Conservation (phyloP, 2,113 vertebrate species). For the Turnix velox region DNA sequence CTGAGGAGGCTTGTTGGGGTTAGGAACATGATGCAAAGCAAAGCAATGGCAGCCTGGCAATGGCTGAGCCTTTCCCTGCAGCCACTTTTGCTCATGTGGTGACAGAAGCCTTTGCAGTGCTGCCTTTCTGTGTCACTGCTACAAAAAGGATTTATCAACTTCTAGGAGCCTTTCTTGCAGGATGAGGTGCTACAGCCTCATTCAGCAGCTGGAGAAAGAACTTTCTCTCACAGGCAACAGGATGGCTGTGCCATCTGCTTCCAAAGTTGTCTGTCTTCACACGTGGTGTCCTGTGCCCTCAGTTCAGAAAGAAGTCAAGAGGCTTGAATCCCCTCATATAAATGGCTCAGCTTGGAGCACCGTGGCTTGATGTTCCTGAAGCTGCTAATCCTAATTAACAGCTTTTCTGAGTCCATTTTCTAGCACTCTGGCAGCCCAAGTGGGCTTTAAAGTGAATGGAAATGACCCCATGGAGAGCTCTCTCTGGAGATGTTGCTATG, state of each 20-base stretch:
- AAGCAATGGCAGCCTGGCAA: background rate
- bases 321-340: background rate
- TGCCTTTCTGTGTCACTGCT: background rate
- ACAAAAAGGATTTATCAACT: background rate
- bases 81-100: background rate
- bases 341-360: background rate
- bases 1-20: background rate
- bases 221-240: background rate
- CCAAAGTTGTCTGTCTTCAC: background rate
- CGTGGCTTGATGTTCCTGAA: background rate
- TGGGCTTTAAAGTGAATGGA: conserved; percentile 21
- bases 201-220: background rate
- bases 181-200: background rate
- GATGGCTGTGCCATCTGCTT: background rate
- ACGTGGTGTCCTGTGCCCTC: background rate
- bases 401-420: conserved; percentile 26
- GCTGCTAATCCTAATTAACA: conserved; percentile 39
- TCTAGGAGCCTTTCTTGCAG: background rate
- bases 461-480: conserved; percentile 32
- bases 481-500: conserved; percentile 57
- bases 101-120: background rate
- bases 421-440: conserved; percentile 24
- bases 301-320: background rate
- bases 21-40: background rate
- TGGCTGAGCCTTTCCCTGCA: background rate